Base-by-base conservation (phyloP, 2,888 invertebrate genomes). In the Rhimphoctona megacephalus region DNA sequence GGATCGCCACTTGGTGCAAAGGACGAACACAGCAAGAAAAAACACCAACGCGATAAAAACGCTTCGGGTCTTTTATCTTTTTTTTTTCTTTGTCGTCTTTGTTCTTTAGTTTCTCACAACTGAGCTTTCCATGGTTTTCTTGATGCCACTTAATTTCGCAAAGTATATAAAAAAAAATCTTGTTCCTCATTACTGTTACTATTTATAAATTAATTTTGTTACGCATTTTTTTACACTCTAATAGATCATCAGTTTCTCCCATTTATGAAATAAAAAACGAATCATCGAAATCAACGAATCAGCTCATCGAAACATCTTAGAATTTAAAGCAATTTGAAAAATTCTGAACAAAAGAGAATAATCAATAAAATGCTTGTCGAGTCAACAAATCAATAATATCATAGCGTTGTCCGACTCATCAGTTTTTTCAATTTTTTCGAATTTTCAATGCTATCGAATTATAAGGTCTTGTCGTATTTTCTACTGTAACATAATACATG, bases 41-140 rank as follows among this genome's bases (percentile, higher is more conserved):
- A 36, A 14, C 49, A 49, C 49, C n/a, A 11, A 5, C 66, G 52
- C 66, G 66, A 77, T 66, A 77, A 67, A 67, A 77, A 46, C 49
- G 17, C 52, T 67, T 66, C 33, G 52, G 39, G 8, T 46, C 36
- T 36, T 57, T 57, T 22, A 22, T 36, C 2, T 11, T 7, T 66
- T 49, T 46, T 33, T 52, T n/a, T 49, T 6, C 22, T 36, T 66
- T 22, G 33, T 61, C 8, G 30, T n/a, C 46, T 46, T 64, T 64
- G 14, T 61, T 64, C 39, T 61, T 17, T 30, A 17, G 61, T 25
- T 30, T 22, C 61, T n/a, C 22, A 39, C 61, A 30, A 46, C 74
- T 64, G 76, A 36, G 74, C 39, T 54, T 74, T 39, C 22, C n/a
- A 36, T n/a, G 11, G n/a, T 36, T 67, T 67, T 11, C 61, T 67